Conservation (phyloP, 2,113 vertebrate genomes). For the Colinus virginianus region DNA sequence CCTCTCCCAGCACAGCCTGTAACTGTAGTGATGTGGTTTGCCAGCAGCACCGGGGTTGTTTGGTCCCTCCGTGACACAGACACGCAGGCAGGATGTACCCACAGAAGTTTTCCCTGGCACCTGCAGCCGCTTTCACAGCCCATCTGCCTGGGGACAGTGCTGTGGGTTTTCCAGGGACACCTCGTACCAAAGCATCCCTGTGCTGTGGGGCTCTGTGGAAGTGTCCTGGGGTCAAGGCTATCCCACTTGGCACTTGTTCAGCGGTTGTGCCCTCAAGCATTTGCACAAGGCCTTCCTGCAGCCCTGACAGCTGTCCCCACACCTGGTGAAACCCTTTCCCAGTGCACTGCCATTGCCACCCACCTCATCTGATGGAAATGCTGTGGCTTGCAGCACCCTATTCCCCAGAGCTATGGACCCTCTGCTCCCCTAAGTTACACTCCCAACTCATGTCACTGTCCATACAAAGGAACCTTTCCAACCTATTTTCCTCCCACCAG, state of each 20-base stretch:
- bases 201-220: fast-evolving
- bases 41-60: fast-evolving
- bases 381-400: fast-evolving
- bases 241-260: neutral
- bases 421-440: fast-evolving
- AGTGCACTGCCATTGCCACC: neutral
- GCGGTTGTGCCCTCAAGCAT: too few relatives aligned
- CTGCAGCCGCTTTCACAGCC: neutral
- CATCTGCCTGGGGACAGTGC: neutral
- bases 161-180: neutral
- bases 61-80: fast-evolving
- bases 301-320: neutral
- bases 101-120: neutral
- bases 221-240: neutral
- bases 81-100: neutral
- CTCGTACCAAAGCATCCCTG: neutral
- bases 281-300: neutral
- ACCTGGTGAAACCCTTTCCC: neutral
- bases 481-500: neutral
- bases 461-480: neutral
- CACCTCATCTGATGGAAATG: neutral
- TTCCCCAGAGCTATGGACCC: fast-evolving
- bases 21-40: neutral
- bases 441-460: neutral
- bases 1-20: neutral